Base-by-base conservation (phyloP, 2,797 vertebrate species). In the Oreochromis mossambicus region DNA sequence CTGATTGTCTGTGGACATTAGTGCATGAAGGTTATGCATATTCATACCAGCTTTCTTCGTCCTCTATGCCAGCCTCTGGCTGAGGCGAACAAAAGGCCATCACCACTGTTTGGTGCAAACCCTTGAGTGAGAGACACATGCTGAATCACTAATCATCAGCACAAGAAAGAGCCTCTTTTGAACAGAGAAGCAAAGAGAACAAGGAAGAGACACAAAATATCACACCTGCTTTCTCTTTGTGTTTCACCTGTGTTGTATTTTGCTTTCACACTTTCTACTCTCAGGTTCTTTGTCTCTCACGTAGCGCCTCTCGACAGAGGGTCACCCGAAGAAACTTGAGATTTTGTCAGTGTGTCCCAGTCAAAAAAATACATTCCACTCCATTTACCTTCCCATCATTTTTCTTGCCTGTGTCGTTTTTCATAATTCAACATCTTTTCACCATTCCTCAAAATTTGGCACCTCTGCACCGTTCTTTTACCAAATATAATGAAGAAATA, bases 11-110 rank as follows among this genome's bases (percentile, higher is more conserved):
- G 84, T 83, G 92, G 89, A 92, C 84, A 91, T 87, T 91, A 91
- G 91, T 10, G 90, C 85, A 83, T 95, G 92, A 95, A 95, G 92
- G 92, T 94, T 90, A 94, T 94, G 91, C 90, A 94, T 94, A 94
- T 94, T 93, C 92, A 92, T 92, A 79, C 86, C 17, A 43, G 87
- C 88, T 43, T 80, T 82, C 86, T 92, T 87, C 66, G 75, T 83
- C 77, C 66, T 87, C 89, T 1, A 36, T 50, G 84, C 83, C 89
- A 89, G 86, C 82, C 88, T 88, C 70, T 86, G 87, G 85, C 87
- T 84, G 81, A 87, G 78, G 24, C 29, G 73, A 89, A 94, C 92
- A 91, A 95, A 93, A 92, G 91, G 90, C 93, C 89, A 84, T 90
- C 86, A 58, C 89, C 77, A 15, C 82, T 89, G 87, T 92, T 91